These are phyloP conservation scores for Pithys albifrons DNA, from an alignment of 2,113 vertebrate genomes.

Conservation along the genomic window DNA sequence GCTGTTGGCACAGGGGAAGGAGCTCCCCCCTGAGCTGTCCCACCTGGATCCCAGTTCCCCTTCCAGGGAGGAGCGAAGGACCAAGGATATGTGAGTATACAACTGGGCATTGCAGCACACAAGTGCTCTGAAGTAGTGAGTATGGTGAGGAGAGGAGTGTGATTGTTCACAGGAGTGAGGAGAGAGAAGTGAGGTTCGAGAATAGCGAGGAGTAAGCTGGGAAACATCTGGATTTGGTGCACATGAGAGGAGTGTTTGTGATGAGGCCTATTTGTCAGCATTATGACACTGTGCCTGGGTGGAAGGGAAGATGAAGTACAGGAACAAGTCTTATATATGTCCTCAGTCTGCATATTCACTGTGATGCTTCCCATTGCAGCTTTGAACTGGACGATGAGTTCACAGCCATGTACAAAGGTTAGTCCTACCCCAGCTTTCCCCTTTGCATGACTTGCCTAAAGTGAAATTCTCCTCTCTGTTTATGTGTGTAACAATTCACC, in stretches of 20 bases:
- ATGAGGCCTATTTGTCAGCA: not conserved
- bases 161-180: not conserved
- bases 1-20: conserved; percentile 93
- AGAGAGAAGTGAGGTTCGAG: not conserved
- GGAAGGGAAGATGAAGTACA: not conserved
- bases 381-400: conserved; percentile 96
- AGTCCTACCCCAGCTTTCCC: conserved; percentile 12
- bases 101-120: not conserved
- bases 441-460: not conserved
- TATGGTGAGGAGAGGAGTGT: not conserved
- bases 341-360: not conserved
- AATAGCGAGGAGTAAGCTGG: not conserved
- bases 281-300: not conserved
- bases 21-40: conserved; percentile 89
- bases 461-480: not conserved
- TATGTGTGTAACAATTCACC: not conserved
- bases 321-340: not conserved
- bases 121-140: not conserved
- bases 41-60: conserved; percentile 92
- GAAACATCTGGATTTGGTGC: not conserved
- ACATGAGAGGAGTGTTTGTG: not conserved
- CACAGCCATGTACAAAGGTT: conserved; percentile 97
- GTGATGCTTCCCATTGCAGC: conserved; percentile 69
- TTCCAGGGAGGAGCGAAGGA: conserved; percentile 76
- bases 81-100: conserved; percentile 89